A percentile compares a stretch with the other conserved stretches of the same genome.
Conservation (phyloP, 1,140 invertebrate genomes). For the Arion vulgaris region DNA sequence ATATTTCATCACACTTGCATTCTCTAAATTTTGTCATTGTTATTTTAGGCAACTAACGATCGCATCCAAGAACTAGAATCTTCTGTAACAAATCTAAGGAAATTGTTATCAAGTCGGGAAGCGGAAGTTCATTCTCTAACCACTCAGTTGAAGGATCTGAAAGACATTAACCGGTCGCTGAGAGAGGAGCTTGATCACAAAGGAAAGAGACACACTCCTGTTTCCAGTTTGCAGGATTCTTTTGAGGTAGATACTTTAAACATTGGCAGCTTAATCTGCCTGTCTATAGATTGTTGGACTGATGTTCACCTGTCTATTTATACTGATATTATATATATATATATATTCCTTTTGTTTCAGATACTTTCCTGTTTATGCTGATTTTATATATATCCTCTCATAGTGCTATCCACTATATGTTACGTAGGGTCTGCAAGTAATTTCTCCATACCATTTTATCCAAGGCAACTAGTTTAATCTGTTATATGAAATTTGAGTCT, state of each 20-base stretch:
- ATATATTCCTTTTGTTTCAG: neutral
- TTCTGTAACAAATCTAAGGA: constrained; percentile 51
- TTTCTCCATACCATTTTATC: too few relatives aligned
- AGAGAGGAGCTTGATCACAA: constrained; percentile 49
- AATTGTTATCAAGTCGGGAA: constrained; percentile 53
- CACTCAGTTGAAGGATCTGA: constrained; percentile 46
- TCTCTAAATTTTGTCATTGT: too few relatives aligned
- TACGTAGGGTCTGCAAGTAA: too few relatives aligned
- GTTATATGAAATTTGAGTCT: too few relatives aligned
- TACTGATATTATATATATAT: neutral
- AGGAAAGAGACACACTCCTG: constrained; percentile 25
- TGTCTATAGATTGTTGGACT: neutral
- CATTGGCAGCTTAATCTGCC: neutral
- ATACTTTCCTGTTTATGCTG: too few relatives aligned
- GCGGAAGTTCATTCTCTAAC: constrained; percentile 51
- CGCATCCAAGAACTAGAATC: constrained; percentile 48
- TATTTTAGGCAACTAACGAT: neutral
- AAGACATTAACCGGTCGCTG: constrained; percentile 51
- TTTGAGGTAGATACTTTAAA: constrained; percentile 16
- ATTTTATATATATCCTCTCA: too few relatives aligned
- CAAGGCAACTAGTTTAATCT: too few relatives aligned
- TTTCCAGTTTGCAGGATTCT: constrained; percentile 9
- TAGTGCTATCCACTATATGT: too few relatives aligned
- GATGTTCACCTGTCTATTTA: neutral
- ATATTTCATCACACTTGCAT: too few relatives aligned